phyloP scores from a whole-genome alignment of 2,888 invertebrate genomes.

The Blastobasis lacticolella region DNA sequence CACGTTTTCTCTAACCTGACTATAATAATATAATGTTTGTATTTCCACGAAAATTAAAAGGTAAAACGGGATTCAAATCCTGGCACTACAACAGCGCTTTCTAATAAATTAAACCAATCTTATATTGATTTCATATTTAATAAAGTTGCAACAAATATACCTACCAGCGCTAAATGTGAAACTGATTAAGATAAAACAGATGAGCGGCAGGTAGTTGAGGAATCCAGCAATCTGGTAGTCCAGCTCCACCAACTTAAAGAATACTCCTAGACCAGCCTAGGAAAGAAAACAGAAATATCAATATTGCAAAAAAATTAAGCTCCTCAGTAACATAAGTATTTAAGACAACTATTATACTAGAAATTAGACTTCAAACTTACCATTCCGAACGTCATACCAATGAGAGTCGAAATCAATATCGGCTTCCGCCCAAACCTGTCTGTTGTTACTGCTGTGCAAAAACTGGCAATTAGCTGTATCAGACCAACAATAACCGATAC shows the following conservation, averaged over 20 bases:
- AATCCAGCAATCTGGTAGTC: slow-evolving; percentile 6
- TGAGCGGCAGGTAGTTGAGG: slow-evolving; percentile 15
- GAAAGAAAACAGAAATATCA: slow-evolving; percentile 22
- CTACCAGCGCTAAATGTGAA: slow-evolving; percentile 9
- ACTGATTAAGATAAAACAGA: slow-evolving; percentile 15
- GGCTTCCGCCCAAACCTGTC: slow-evolving; percentile 32
- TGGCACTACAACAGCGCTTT: no score
- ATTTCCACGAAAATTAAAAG: no score
- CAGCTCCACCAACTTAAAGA: slow-evolving; percentile 20
- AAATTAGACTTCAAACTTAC: slow-evolving; percentile 16
- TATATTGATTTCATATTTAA: no score
- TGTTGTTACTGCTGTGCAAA: slow-evolving; percentile 20
- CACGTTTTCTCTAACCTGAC: no score
- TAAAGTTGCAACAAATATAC: neutral
- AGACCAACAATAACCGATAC: slow-evolving; percentile 24
- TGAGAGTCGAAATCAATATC: slow-evolving; percentile 24
- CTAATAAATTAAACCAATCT: no score
- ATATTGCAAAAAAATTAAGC: slow-evolving; percentile 33
- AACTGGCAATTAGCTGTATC: slow-evolving; percentile 21
- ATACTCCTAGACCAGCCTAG: slow-evolving; percentile 29
- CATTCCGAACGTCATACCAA: slow-evolving; percentile 32
- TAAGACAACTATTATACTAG: no score
- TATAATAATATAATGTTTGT: no score
- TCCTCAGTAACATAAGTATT: no score
- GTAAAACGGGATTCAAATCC: no score